phyloP scores from a whole-genome alignment of 2,113 vertebrate genomes.

The Bubo scandiacus region DNA sequence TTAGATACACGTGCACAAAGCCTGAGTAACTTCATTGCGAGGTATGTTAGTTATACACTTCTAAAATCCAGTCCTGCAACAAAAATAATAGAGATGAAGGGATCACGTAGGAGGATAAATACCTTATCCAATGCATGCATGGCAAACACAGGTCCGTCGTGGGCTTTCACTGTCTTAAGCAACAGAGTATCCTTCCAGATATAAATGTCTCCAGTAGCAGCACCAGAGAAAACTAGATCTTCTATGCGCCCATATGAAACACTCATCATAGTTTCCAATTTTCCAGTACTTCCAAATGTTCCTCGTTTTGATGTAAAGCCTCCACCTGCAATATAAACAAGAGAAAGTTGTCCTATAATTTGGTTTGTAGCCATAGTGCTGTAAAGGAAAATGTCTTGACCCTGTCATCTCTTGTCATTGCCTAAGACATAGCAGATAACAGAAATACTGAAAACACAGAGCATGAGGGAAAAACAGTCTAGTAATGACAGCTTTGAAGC shows the following conservation, averaged over 20 bases:
- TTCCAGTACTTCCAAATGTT: constrained; percentile 85
- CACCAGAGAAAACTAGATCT: constrained; percentile 92
- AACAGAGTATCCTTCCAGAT: constrained; percentile 92
- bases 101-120: background rate
- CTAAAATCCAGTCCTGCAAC: background rate
- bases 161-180: constrained; percentile 93
- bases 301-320: constrained; percentile 93
- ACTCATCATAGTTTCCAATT: constrained; percentile 96
- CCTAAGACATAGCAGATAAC: fast-evolving
- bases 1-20: background rate
- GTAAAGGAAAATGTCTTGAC: background rate
- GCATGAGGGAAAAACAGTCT: background rate
- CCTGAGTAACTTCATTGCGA: background rate
- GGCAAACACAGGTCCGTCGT: constrained; percentile 94
- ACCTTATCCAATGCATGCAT: constrained; percentile 99
- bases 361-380: background rate
- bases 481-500: background rate
- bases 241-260: constrained; percentile 89
- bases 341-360: background rate
- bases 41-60: background rate
- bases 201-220: constrained; percentile 93
- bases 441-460: background rate
- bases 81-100: background rate
- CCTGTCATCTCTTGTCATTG: background rate
- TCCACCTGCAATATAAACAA: constrained; percentile 78